A percentile compares a stretch with the other conserved stretches of the same genome.
Conservation (phyloP, 2,888 invertebrate genomes). For the Drosophila prostipennis region DNA sequence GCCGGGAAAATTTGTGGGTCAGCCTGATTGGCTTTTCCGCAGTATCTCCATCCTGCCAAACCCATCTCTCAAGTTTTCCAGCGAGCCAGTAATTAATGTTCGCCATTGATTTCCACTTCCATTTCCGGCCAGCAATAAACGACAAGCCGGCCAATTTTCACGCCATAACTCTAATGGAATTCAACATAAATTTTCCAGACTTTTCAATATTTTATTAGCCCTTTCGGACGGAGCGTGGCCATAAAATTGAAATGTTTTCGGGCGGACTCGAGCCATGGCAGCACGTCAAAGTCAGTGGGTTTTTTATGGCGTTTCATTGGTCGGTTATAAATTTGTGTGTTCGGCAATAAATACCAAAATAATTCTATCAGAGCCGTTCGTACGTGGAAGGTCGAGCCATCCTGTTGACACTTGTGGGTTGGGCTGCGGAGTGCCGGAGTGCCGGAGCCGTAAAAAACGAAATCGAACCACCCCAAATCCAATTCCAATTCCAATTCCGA, state of each 20-base stretch:
- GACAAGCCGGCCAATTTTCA: slow-evolving; percentile 55
- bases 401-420: slow-evolving; percentile 67
- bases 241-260: slow-evolving; percentile 75
- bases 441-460: slow-evolving; percentile 14
- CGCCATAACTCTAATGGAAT: slow-evolving; percentile 80
- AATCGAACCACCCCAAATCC: slow-evolving; percentile 46
- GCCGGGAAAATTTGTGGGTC: slow-evolving; percentile 1
- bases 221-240: slow-evolving; percentile 47
- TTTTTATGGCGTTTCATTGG: slow-evolving; percentile 61
- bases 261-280: slow-evolving; percentile 21
- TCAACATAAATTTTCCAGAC: slow-evolving; percentile 72
- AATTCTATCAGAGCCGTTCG: slow-evolving; percentile 40
- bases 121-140: slow-evolving; percentile 37
- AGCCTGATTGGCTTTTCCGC: slow-evolving; percentile 38
- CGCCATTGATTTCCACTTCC: slow-evolving; percentile 50
- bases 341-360: slow-evolving; percentile 73
- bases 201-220: slow-evolving; percentile 72
- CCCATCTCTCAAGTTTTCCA: background rate
- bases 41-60: background rate
- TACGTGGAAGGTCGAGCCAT: slow-evolving; percentile 42
- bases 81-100: slow-evolving; percentile 45
- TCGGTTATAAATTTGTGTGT: slow-evolving; percentile 75
- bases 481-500: slow-evolving; percentile 28
- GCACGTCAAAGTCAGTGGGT: slow-evolving; percentile 61
- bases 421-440: slow-evolving; percentile 21